Conservation (phyloP, 2,797 vertebrate species). For the Mycteria americana region DNA sequence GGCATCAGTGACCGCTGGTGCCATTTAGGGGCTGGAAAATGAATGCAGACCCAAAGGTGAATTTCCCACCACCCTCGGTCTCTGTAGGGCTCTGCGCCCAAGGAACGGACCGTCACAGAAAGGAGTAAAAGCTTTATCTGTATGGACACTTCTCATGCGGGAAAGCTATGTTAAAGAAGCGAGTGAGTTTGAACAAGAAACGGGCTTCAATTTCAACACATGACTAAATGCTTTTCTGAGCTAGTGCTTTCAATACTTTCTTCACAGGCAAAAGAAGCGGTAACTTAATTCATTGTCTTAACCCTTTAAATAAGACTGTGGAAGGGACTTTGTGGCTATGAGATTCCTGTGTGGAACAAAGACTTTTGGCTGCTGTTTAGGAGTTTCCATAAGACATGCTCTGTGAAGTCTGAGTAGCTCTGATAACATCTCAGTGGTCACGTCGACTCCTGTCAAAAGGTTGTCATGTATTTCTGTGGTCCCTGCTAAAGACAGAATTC, state of each 20-base stretch:
- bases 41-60: too few relatives aligned
- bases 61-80: too few relatives aligned
- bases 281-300: too few relatives aligned
- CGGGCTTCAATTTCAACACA: neutral
- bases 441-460: neutral
- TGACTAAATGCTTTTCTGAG: neutral
- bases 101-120: rapidly evolving
- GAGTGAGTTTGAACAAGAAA: neutral
- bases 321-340: neutral
- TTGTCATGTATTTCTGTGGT: rapidly evolving
- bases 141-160: rapidly evolving
- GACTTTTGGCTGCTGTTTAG: neutral
- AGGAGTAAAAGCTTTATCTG: neutral
- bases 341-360: neutral
- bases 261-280: rapidly evolving
- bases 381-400: neutral
- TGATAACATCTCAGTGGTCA: neutral
- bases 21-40: neutral
- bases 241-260: rapidly evolving
- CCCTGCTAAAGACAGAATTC: neutral
- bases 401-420: neutral
- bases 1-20: neutral
- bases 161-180: neutral
- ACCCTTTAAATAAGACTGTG: rapidly evolving
- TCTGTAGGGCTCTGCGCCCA: neutral